Evolutionary conservation across 2,113 vertebrate genomes (phyloP), one percentile per base, ranked within the genome.

Genomic region (Labeo catla): DNA sequence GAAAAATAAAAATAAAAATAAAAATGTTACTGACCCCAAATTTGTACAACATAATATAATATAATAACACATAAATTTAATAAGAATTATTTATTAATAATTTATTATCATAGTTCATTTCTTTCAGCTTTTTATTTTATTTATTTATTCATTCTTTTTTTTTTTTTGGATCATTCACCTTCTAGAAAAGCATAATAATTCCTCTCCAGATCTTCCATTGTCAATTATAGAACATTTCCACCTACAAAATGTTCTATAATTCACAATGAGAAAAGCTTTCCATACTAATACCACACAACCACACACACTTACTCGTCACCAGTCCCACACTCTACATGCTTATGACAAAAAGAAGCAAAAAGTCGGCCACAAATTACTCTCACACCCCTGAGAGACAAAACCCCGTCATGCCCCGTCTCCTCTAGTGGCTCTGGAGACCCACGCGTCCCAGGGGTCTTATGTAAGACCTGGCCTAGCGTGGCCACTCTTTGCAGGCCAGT

Each of bases 401-500:
- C 13, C 74, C 13, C 11, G 2, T 83, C 63, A 65, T 70, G 28
- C 47, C 63, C 34, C 6, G 1, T 36, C 15, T 82, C 45, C 28
- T 66, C 45, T 54, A 49, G 28, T 5, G 1, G 8, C 47, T 70
- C 47, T 70, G 63, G 23, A 70, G 65, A 70, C 47, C 47, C 4
- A 34, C 3, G 34, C 50, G 70, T 74, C 45, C 43, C 45, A 21
- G 28, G 65, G 43, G 52, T 15, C 36, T 87, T 84, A 19, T 19
- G 28, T 34, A 86, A 82, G 50, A 76, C 28, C 11, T 70, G 36
- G 73, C 73, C 16, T 2, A 59, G 2, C 15, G 6, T 1, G 52
- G 59, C 39, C n/a, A 36, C 28, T 85, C 50, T 78, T 86, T 10
- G 50, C 34, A 73, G 73, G 50, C 73, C 50, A 78, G 65, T 83